These are phyloP conservation scores for Achlya flavicornis DNA, from an alignment of 2,888 invertebrate species.

Conservation along the genomic window DNA sequence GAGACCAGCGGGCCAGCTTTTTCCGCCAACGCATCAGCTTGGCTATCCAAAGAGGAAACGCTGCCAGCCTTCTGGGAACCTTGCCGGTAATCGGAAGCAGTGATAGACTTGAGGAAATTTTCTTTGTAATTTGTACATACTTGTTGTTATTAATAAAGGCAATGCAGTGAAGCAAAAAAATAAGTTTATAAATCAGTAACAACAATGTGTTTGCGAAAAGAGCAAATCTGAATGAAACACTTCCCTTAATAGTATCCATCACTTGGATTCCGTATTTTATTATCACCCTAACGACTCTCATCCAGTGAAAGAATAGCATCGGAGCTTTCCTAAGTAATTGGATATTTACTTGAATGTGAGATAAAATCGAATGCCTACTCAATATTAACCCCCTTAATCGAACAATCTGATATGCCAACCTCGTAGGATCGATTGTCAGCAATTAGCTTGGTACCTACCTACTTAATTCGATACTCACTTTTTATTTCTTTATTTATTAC, in stretches of 20 bases:
- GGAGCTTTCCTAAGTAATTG: slow-evolving; percentile 70
- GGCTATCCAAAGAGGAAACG: too few relatives aligned
- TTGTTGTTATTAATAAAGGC: too few relatives aligned
- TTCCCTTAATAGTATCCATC: slow-evolving; percentile 15
- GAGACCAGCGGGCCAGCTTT: too few relatives aligned
- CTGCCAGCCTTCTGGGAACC: too few relatives aligned
- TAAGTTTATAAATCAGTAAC: too few relatives aligned
- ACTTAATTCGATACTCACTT: neutral
- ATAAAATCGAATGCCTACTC: slow-evolving; percentile 59
- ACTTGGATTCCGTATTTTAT: slow-evolving; percentile 40
- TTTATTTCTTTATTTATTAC: neutral
- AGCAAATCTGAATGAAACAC: slow-evolving; percentile 1
- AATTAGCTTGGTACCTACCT: neutral
- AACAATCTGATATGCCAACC: slow-evolving; percentile 39
- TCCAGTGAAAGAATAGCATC: slow-evolving; percentile 41
- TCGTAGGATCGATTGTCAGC: neutral
- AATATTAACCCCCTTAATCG: slow-evolving; percentile 53
- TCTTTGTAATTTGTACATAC: too few relatives aligned
- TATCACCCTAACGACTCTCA: slow-evolving; percentile 46
- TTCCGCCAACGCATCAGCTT: too few relatives aligned
- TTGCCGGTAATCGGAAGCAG: too few relatives aligned
- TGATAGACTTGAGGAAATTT: too few relatives aligned
- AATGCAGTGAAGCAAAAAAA: too few relatives aligned
- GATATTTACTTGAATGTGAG: slow-evolving; percentile 63
- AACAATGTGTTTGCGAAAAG: neutral